A percentile compares a stretch with the other conserved stretches of the same genome.
phyloP scores from a whole-genome alignment of 2,888 invertebrate species.

The Pyrocoelia pectoralis region DNA sequence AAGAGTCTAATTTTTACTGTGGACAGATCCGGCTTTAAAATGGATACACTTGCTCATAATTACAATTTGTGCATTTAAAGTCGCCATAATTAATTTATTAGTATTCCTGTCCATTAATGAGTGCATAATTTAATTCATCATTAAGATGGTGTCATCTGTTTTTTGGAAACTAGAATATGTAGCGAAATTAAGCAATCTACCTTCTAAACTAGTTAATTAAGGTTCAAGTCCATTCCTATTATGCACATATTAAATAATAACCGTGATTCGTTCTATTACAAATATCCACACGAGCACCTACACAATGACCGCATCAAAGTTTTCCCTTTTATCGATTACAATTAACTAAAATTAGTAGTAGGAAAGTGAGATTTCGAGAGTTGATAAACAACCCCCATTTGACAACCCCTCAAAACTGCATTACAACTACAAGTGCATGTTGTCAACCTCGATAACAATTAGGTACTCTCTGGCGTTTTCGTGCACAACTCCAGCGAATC shows the following conservation, averaged over 20 bases:
- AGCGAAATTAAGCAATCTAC: neutral
- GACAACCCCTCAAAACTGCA: neutral
- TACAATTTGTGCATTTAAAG: too few relatives aligned
- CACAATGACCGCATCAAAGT: too few relatives aligned
- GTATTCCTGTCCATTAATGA: too few relatives aligned
- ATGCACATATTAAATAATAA: neutral
- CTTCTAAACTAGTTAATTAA: neutral
- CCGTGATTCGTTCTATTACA: neutral
- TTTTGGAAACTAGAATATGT: too few relatives aligned
- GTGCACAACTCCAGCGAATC: neutral
- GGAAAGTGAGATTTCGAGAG: neutral
- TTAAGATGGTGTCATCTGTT: too few relatives aligned
- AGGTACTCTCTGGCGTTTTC: neutral
- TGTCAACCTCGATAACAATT: neutral
- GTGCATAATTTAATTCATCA: too few relatives aligned
- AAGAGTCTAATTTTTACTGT: too few relatives aligned
- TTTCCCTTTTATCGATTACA: neutral
- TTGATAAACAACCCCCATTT: neutral
- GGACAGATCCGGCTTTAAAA: too few relatives aligned
- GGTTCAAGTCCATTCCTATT: conserved; percentile 8
- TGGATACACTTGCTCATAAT: too few relatives aligned
- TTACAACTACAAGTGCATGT: neutral
- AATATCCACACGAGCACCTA: neutral
- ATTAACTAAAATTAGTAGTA: neutral
- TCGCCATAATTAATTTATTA: too few relatives aligned